Evolutionary conservation across 2,113 vertebrate species (phyloP).

Genomic region (Bombycilla garrulus): DNA sequence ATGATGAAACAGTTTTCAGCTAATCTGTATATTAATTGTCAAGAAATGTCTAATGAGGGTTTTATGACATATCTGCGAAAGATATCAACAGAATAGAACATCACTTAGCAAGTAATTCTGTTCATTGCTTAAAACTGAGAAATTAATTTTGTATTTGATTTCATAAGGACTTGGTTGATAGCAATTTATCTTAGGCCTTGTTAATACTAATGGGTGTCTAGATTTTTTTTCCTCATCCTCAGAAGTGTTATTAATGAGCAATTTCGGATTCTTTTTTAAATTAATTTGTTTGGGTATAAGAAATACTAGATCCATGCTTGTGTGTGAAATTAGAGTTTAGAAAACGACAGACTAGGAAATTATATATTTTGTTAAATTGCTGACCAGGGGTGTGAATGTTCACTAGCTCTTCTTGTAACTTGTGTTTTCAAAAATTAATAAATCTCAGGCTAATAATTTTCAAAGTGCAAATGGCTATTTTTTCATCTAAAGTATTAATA

Average conservation of each 20-base stretch:
- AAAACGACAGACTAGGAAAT: not conserved
- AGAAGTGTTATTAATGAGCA: not conserved
- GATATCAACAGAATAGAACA: not conserved
- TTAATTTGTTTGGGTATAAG: not conserved
- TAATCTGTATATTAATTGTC: not conserved
- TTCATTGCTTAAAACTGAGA: not conserved
- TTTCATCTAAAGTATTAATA: not conserved
- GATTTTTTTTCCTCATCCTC: not conserved
- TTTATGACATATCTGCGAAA: not conserved
- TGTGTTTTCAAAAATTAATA: not conserved
- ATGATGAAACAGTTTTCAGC: not conserved
- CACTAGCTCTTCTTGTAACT: not conserved
- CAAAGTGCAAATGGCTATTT: not conserved
- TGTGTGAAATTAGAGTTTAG: not conserved
- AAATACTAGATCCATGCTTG: not conserved
- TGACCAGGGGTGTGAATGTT: not conserved
- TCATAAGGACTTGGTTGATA: not conserved
- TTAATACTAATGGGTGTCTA: not conserved
- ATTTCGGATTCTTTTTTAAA: not conserved
- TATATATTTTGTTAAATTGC: not conserved
- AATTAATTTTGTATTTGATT: not conserved
- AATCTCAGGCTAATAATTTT: not conserved
- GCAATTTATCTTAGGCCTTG: not conserved
- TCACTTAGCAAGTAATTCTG: not conserved
- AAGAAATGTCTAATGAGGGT: not conserved